phyloP scores from a whole-genome alignment of 2,797 vertebrate species.

The Fringilla coelebs region DNA sequence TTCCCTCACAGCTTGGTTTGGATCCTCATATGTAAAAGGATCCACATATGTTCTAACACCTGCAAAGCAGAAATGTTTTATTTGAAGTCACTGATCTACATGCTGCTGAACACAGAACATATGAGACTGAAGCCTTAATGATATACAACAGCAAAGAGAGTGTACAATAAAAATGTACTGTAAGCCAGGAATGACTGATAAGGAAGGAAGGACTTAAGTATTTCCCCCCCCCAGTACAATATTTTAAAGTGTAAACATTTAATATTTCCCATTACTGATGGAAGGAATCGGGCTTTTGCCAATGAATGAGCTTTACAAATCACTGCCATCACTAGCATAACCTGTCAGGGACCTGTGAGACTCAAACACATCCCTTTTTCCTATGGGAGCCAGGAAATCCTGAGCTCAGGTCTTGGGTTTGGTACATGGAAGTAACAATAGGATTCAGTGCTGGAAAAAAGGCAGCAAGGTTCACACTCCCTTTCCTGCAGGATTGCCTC shows the following conservation, averaged over 20 bases:
- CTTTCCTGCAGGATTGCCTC: not conserved
- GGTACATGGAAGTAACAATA: not conserved
- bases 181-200: conserved; percentile 50
- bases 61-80: conserved; percentile 69
- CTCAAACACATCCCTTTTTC: not conserved
- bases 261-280: not conserved
- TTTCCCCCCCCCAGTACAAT: not conserved
- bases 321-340: not conserved
- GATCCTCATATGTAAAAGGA: conserved; percentile 97
- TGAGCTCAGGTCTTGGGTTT: not conserved
- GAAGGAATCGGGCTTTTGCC: not conserved
- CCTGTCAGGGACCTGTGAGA: not conserved
- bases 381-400: not conserved
- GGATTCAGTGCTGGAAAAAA: not conserved
- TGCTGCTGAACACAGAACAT: conserved; percentile 62
- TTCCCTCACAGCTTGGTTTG: conserved; percentile 96
- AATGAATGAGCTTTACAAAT: conserved; percentile 7
- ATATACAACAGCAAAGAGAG: conserved; percentile 48
- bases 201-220: not conserved
- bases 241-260: not conserved
- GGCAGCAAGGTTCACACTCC: not conserved
- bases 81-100: conserved; percentile 53
- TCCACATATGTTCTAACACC: conserved; percentile 97
- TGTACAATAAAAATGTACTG: conserved; percentile 38
- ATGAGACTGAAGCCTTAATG: conserved; percentile 53